Evolutionary conservation across 2,113 vertebrate species (phyloP), one percentile per base, ranked within the genome.

Genomic region (Bombycilla garrulus): DNA sequence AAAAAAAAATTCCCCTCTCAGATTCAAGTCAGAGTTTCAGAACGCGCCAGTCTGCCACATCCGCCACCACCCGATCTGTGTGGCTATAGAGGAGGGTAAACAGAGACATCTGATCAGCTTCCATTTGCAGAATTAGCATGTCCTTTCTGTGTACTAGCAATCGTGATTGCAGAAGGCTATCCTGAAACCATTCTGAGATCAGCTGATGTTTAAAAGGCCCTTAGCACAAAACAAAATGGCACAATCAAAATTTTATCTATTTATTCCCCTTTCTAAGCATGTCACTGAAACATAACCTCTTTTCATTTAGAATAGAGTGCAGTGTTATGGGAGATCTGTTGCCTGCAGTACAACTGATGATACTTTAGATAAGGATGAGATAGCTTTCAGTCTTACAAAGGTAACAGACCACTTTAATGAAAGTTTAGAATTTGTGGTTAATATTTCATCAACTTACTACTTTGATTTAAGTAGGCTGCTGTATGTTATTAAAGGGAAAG

Each of bases 381-480:
- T 81, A 81, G 61, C 64, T 95, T 96, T 96, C 92, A 67, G 64
- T 90, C 76, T 88, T 80, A 69, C 40, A 84, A 81, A 92, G 78
- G 86, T 93, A 94, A 94, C 54, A 77, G 58, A 86, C 40, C 56
- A 53, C 88, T 82, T 93, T 83, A 78, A 92, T 85, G 38, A 80
- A 90, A 86, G 81, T 88, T 92, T 83, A 86, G 95, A 94, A 81
- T 81, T 56, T 66, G 26, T 76, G 53, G 84, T 96, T 94, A 95
- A 95, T 92, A 96, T 96, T 96, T 95, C 78, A 94, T 90, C 76
- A 92, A 56, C 64, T 86, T 95, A 92, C 90, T 83, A 79, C 86
- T 96, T 94, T 94, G 94, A 93, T 92, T 96, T 94, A 93, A 71
- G 48, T 72, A 95, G 74, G 72, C 60, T 88, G 94, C 60, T 77